A percentile compares a stretch with the other conserved stretches of the same genome.
These are phyloP conservation scores for Saxidomus purpurata DNA, from an alignment of 1,140 invertebrate species.

Conservation along the genomic window DNA sequence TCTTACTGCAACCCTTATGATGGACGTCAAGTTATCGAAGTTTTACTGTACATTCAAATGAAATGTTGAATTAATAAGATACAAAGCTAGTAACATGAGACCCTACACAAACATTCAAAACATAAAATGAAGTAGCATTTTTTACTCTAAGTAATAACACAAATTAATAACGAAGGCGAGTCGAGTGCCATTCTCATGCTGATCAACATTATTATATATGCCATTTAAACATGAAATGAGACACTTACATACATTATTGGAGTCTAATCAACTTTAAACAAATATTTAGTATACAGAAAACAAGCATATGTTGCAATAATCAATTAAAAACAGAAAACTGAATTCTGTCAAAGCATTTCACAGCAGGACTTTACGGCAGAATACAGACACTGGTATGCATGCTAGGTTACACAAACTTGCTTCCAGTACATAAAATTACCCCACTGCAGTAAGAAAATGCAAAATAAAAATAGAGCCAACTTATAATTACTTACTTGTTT, in stretches of 20 bases:
- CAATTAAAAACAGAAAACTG: background rate
- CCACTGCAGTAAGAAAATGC: too few relatives aligned
- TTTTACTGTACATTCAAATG: too few relatives aligned
- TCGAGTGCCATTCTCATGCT: background rate
- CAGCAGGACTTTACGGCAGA: background rate
- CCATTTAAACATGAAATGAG: slow-evolving; percentile 20
- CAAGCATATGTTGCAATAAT: background rate
- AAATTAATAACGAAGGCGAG: background rate
- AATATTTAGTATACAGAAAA: background rate
- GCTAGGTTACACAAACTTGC: too few relatives aligned
- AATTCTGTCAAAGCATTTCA: background rate
- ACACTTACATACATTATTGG: slow-evolving; percentile 1
- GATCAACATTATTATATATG: background rate
- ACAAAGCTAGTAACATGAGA: too few relatives aligned
- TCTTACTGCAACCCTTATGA: too few relatives aligned
- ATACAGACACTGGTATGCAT: background rate
- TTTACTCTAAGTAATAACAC: background rate
- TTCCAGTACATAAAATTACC: too few relatives aligned
- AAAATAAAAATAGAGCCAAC: too few relatives aligned
- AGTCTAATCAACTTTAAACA: background rate
- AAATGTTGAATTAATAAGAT: too few relatives aligned
- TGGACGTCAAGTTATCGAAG: too few relatives aligned
- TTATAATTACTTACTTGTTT: too few relatives aligned
- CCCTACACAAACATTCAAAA: too few relatives aligned
- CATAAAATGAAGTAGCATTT: too few relatives aligned